Evolutionary conservation across 2,888 invertebrate genomes (phyloP).

Genomic region (Xanthia icteritia): DNA sequence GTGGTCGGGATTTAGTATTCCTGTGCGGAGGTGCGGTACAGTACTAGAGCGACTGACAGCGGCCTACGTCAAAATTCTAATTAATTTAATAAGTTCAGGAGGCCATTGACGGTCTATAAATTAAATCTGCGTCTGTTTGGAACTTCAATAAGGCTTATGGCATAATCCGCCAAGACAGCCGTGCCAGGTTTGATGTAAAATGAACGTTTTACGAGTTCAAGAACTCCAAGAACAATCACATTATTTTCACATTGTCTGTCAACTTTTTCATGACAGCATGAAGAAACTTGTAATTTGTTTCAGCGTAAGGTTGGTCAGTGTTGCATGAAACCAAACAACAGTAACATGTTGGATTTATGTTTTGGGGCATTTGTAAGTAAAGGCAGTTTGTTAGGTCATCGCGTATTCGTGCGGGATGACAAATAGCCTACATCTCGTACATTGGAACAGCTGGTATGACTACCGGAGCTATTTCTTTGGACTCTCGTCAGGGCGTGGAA

Average conservation of each 20-base stretch:
- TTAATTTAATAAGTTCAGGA: slow-evolving; percentile 64
- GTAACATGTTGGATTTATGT: slow-evolving; percentile 62
- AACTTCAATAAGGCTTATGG: slow-evolving; percentile 53
- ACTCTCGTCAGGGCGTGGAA: slow-evolving; percentile 18
- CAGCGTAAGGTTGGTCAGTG: slow-evolving; percentile 29
- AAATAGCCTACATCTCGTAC: slow-evolving; percentile 55
- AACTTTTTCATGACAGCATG: slow-evolving; percentile 23
- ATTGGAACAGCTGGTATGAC: slow-evolving; percentile 55
- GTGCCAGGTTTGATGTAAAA: slow-evolving; percentile 24
- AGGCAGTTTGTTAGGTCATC: slow-evolving; percentile 60
- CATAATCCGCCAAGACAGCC: slow-evolving; percentile 51
- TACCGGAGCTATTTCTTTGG: slow-evolving; percentile 46
- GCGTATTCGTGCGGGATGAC: slow-evolving; percentile 51
- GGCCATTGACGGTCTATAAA: slow-evolving; percentile 63
- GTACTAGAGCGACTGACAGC: slow-evolving; percentile 57
- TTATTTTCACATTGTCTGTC: slow-evolving; percentile 29
- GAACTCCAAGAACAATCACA: slow-evolving; percentile 25
- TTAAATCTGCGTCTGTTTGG: slow-evolving; percentile 59
- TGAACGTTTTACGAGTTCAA: slow-evolving; percentile 17
- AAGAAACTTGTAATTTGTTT: slow-evolving; percentile 47
- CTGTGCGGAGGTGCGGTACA: slow-evolving; percentile 53
- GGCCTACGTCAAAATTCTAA: slow-evolving; percentile 68
- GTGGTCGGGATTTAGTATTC: slow-evolving; percentile 64
- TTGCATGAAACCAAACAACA: slow-evolving; percentile 53
- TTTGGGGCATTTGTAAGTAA: slow-evolving; percentile 60